Evolutionary conservation across 2,113 vertebrate species (phyloP).

Genomic region (Manacus vitellinus): DNA sequence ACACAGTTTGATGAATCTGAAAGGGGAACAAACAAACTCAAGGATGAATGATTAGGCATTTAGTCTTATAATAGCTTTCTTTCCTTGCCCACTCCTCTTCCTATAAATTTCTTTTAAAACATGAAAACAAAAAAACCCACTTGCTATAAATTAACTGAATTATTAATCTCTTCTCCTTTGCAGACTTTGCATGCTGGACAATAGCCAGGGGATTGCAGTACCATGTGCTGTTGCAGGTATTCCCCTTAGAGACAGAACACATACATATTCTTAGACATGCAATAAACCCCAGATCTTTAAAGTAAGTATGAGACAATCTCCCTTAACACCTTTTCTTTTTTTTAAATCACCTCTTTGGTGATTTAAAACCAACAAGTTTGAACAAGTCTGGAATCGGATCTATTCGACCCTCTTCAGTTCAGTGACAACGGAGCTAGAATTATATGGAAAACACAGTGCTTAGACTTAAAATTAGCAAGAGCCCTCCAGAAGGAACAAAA

Average conservation of each 20-base stretch:
- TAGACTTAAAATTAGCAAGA: slow-evolving; percentile 70
- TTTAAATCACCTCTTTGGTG: slow-evolving; percentile 29
- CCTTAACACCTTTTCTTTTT: not conserved
- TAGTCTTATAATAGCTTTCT: slow-evolving; percentile 21
- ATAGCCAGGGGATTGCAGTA: slow-evolving; percentile 40
- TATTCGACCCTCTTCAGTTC: slow-evolving; percentile 26
- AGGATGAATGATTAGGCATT: slow-evolving; percentile 47
- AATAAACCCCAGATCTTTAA: slow-evolving; percentile 32
- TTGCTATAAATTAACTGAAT: slow-evolving; percentile 68
- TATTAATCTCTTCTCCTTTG: slow-evolving; percentile 60
- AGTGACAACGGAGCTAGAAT: slow-evolving; percentile 26
- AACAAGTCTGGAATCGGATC: not conserved
- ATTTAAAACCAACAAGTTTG: slow-evolving; percentile 19
- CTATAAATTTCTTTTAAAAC: slow-evolving; percentile 35
- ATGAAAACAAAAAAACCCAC: not conserved
- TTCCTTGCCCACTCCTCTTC: slow-evolving; percentile 1
- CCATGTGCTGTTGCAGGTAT: slow-evolving; percentile 40
- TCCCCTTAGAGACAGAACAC: slow-evolving; percentile 31
- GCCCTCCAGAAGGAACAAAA: slow-evolving; percentile 72
- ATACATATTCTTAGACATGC: slow-evolving; percentile 36
- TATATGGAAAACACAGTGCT: not conserved
- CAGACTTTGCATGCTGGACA: slow-evolving; percentile 46
- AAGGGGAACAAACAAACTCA: slow-evolving; percentile 36
- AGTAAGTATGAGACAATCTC: slow-evolving; percentile 14
- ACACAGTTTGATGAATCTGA: slow-evolving; percentile 13